Evolutionary conservation across 1,140 invertebrate genomes (phyloP).

Genomic region (Zaprionus ghesquierei): DNA sequence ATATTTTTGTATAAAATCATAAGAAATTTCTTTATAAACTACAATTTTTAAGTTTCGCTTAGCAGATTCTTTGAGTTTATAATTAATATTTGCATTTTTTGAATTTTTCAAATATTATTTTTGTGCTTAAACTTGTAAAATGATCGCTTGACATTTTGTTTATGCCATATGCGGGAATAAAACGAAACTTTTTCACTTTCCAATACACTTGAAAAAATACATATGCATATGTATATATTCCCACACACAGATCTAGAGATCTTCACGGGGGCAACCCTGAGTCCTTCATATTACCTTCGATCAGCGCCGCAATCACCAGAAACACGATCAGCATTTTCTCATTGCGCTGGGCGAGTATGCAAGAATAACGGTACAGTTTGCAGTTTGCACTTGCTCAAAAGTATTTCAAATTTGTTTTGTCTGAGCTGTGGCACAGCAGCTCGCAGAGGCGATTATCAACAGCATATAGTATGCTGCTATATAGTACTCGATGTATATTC

Average conservation of each 20-base stretch:
- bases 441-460: not conserved
- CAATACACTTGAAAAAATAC: not conserved
- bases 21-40: too few species aligned
- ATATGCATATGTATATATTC: too few species aligned
- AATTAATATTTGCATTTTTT: too few species aligned
- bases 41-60: too few species aligned
- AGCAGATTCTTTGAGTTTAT: too few species aligned
- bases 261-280: not conserved
- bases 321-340: conserved; percentile 73
- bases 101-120: too few species aligned
- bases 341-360: conserved; percentile 42
- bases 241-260: not conserved
- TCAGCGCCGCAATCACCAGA: conserved; percentile 53
- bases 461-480: not conserved
- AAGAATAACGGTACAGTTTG: conserved; percentile 28
- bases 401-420: not conserved
- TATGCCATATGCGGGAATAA: too few species aligned
- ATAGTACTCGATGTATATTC: not conserved
- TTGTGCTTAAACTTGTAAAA: too few species aligned
- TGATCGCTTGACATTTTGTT: too few species aligned
- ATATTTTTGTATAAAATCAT: too few species aligned
- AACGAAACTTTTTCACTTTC: too few species aligned
- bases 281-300: conserved; percentile 56
- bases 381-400: conserved; percentile 23
- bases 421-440: not conserved